Evolutionary conservation across 2,888 invertebrate species (phyloP).

Genomic region (Ramazzottius varieornatus): DNA sequence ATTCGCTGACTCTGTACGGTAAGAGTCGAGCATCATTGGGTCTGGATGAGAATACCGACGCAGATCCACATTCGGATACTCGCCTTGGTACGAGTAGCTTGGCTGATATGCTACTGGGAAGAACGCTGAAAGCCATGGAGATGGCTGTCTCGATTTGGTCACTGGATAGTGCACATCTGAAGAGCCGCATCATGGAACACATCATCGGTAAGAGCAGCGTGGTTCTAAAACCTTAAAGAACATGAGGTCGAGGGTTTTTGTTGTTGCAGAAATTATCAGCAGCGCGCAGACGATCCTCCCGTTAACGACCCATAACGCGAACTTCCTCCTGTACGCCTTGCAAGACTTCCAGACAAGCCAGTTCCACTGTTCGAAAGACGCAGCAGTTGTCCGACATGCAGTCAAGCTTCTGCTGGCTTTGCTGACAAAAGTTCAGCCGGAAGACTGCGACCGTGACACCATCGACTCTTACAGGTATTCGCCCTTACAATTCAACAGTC

Average conservation of each 20-base stretch:
- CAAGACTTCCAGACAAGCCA: neutral
- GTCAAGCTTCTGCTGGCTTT: neutral
- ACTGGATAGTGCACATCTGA: neutral
- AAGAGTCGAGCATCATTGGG: slow-evolving; percentile 83
- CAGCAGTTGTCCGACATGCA: neutral
- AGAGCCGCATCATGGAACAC: neutral
- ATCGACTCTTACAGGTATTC: too few species aligned
- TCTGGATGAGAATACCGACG: slow-evolving; percentile 90
- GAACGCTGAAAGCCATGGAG: neutral
- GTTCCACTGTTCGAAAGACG: neutral
- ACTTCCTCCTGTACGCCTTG: neutral
- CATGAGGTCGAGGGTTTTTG: too few species aligned
- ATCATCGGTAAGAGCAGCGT: neutral
- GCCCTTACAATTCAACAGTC: too few species aligned
- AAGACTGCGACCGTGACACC: too few species aligned
- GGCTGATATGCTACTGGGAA: neutral
- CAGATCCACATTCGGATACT: slow-evolving; percentile 37
- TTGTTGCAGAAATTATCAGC: too few species aligned
- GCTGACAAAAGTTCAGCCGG: neutral
- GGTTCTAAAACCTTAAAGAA: too few species aligned
- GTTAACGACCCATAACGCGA: neutral
- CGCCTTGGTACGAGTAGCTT: neutral
- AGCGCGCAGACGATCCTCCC: too few species aligned
- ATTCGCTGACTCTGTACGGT: slow-evolving; percentile 36
- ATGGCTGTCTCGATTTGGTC: neutral